These are phyloP conservation scores for Apodemus speciosus DNA, from an alignment of 2,113 vertebrate species.

Conservation along the genomic window DNA sequence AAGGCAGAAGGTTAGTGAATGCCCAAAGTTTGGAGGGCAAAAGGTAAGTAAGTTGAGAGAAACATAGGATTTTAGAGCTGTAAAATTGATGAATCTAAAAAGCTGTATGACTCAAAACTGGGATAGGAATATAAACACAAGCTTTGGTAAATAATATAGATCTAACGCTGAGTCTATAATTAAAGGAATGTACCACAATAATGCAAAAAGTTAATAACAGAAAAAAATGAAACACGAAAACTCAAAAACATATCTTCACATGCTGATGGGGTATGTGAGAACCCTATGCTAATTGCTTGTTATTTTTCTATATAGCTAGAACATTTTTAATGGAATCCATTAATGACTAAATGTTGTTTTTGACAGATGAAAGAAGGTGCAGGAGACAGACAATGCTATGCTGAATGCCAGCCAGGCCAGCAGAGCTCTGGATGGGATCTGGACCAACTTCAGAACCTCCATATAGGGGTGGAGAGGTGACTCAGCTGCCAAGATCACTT, in stretches of 20 bases:
- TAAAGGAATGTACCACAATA: neutral
- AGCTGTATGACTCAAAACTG: neutral
- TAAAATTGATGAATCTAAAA: neutral
- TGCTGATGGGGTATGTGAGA: rapidly evolving
- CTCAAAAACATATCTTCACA: too few relatives aligned
- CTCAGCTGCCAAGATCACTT: neutral
- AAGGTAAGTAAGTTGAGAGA: neutral
- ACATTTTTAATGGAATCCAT: neutral
- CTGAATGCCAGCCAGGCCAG: neutral
- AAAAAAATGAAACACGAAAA: too few relatives aligned
- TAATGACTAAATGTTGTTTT: neutral
- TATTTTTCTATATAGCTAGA: neutral
- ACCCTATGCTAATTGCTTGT: neutral
- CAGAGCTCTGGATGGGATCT: neutral
- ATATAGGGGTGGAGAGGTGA: neutral
- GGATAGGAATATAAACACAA: neutral
- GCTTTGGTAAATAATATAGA: neutral
- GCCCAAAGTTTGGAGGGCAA: neutral
- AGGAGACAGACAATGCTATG: neutral
- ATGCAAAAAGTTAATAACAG: neutral
- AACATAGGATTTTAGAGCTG: neutral
- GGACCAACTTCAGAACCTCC: neutral
- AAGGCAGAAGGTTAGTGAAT: neutral
- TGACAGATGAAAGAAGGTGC: neutral
- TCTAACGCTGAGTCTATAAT: neutral